These are phyloP conservation scores for Australoheros facetus DNA, from an alignment of 2,797 vertebrate species.

Conservation along the genomic window DNA sequence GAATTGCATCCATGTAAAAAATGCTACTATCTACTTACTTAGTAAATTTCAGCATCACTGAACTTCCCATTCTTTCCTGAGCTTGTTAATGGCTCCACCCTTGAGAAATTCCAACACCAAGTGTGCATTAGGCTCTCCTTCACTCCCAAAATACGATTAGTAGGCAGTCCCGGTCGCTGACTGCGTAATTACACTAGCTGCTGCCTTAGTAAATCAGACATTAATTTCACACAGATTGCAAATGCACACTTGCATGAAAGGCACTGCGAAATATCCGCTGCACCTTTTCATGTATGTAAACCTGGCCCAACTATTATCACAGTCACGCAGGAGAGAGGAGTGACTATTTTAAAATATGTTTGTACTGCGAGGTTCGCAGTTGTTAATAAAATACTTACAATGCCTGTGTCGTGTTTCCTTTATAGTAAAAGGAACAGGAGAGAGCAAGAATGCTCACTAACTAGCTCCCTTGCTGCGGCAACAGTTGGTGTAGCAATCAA, in stretches of 20 bases:
- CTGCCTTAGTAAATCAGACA: conserved; percentile 55
- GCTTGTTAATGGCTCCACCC: conserved; percentile 56
- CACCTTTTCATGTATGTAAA: conserved; percentile 2
- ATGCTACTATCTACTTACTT: conserved; percentile 36
- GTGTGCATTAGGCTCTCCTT: conserved; percentile 46
- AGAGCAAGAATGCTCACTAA: conserved; percentile 52
- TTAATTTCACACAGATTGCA: conserved; percentile 65
- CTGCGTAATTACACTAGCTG: conserved; percentile 53
- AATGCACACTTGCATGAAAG: conserved; percentile 54
- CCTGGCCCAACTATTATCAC: conserved; percentile 1
- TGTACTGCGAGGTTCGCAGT: neutral
- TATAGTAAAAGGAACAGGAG: conserved; percentile 24
- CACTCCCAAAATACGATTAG: conserved; percentile 53
- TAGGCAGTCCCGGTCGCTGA: conserved; percentile 50
- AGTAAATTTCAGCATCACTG: conserved; percentile 25
- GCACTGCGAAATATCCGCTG: conserved; percentile 10
- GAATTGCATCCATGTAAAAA: conserved; percentile 15
- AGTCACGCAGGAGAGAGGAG: neutral
- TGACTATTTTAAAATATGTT: neutral
- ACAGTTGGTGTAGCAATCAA: conserved; percentile 72
- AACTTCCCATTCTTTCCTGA: conserved; percentile 21
- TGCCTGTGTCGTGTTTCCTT: conserved; percentile 29
- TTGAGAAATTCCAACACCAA: conserved; percentile 39
- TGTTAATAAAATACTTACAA: conserved; percentile 7
- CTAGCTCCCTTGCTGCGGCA: conserved; percentile 71